These are phyloP conservation scores for Hyposoter didymator DNA, from an alignment of 2,888 invertebrate species.

Conservation along the genomic window DNA sequence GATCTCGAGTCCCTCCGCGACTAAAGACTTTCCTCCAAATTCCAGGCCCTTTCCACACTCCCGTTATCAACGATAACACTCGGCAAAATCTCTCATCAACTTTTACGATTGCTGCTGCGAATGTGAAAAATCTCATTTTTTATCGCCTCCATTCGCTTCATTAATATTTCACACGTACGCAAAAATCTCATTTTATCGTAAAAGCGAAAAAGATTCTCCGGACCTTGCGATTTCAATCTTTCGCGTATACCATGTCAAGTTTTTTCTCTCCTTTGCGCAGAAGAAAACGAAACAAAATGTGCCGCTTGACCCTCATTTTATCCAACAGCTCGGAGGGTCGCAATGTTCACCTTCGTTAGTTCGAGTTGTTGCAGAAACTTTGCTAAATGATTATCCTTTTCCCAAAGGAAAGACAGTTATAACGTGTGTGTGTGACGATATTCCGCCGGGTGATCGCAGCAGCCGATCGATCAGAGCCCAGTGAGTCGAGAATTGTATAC, in stretches of 20 bases:
- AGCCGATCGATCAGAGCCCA: slow-evolving; percentile 39
- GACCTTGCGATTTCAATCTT: not conserved
- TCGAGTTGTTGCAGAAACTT: slow-evolving; percentile 34
- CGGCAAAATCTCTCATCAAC: slow-evolving; percentile 57
- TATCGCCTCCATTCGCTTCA: slow-evolving; percentile 23
- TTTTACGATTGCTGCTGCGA: slow-evolving; percentile 37
- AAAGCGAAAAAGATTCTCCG: not conserved
- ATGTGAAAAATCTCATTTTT: slow-evolving; percentile 43
- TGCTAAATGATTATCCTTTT: slow-evolving; percentile 58
- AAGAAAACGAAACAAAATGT: not conserved
- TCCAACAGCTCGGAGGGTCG: not conserved
- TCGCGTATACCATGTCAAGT: not conserved
- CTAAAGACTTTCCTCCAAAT: slow-evolving; percentile 20
- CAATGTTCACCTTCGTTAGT: not conserved
- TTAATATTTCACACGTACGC: not conserved
- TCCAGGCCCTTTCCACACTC: slow-evolving; percentile 41
- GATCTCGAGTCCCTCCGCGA: slow-evolving; percentile 6
- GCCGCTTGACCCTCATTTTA: not conserved
- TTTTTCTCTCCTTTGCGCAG: not conserved
- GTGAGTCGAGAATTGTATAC: slow-evolving; percentile 1
- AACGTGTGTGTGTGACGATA: slow-evolving; percentile 51
- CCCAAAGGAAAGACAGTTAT: slow-evolving; percentile 35
- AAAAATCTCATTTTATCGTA: not conserved
- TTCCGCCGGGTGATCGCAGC: slow-evolving; percentile 28
- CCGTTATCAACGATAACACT: slow-evolving; percentile 35